Conservation (phyloP, 2,888 invertebrate genomes). For the Chymomyza procnemis region DNA sequence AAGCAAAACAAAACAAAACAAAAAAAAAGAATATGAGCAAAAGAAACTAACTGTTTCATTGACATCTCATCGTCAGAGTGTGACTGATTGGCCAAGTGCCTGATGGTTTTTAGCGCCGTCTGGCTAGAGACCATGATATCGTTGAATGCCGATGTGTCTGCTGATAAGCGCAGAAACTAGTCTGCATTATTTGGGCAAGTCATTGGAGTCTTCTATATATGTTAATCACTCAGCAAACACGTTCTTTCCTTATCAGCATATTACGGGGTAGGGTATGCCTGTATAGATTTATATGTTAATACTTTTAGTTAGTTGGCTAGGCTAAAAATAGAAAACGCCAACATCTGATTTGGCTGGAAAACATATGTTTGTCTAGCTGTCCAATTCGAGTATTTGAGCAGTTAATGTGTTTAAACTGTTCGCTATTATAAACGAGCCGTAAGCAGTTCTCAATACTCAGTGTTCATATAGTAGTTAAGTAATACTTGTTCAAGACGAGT, state of each 20-base stretch:
- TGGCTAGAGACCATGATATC: not conserved
- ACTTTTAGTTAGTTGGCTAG: not conserved
- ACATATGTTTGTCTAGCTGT: not conserved
- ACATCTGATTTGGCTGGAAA: not conserved
- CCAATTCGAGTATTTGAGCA: not conserved
- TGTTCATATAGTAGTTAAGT: not conserved
- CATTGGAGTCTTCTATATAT: not conserved
- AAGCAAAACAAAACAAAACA: not conserved
- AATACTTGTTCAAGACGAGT: not conserved
- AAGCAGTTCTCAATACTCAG: not conserved
- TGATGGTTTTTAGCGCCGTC: not conserved
- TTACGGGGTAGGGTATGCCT: not conserved
- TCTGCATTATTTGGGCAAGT: not conserved
- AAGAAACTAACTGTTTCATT: slow-evolving; percentile 41
- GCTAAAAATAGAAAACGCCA: not conserved
- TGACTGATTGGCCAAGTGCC: not conserved
- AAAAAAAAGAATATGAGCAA: not conserved
- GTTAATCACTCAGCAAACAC: not conserved
- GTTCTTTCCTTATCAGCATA: not conserved
- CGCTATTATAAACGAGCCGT: not conserved
- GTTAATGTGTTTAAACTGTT: not conserved
- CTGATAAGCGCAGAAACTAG: not conserved
- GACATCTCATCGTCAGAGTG: slow-evolving; percentile 37
- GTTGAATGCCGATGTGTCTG: not conserved
- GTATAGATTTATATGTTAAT: not conserved